phyloP scores from a whole-genome alignment of 2,888 invertebrate genomes.

The Eurytoma adleriae region DNA sequence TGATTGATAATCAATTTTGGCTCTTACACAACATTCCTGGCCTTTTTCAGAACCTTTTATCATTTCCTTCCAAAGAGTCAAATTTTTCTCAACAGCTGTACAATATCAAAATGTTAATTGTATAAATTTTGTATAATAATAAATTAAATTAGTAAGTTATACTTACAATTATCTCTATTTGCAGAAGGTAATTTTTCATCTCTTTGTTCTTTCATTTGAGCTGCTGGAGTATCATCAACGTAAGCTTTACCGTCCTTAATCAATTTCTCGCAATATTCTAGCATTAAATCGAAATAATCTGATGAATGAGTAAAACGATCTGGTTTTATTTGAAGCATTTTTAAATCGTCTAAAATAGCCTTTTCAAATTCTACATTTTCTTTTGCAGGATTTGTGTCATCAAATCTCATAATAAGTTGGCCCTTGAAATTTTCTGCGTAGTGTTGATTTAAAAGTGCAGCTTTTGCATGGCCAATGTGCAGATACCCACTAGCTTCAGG shows the following conservation, averaged over 20 bases:
- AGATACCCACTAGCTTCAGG: conserved; percentile 98
- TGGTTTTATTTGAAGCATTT: conserved; percentile 93
- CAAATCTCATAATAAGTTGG: conserved; percentile 97
- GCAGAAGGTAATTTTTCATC: conserved; percentile 91
- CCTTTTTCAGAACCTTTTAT: conserved; percentile 87
- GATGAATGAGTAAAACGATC: conserved; percentile 97
- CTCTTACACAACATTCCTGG: conserved; percentile 94
- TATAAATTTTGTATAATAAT: neutral
- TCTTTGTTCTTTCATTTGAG: conserved; percentile 95
- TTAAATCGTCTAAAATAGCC: conserved; percentile 96
- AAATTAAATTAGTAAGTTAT: neutral
- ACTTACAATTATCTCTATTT: conserved; percentile 89
- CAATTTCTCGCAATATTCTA: conserved; percentile 91
- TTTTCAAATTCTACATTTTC: conserved; percentile 98
- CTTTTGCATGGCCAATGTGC: conserved; percentile 99
- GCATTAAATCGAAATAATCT: conserved; percentile 95
- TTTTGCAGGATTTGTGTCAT: conserved; percentile 99
- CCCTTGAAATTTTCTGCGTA: conserved; percentile 96
- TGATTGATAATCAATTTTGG: conserved; percentile 98
- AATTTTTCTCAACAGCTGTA: conserved; percentile 89
- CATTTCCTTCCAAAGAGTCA: conserved; percentile 97
- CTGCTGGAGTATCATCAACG: conserved; percentile 96
- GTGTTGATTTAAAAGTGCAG: conserved; percentile 97
- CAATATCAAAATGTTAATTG: conserved; percentile 16
- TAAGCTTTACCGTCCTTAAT: conserved; percentile 94